phyloP scores from a whole-genome alignment of 2,113 vertebrate genomes.

The Callaeas wilsoni region DNA sequence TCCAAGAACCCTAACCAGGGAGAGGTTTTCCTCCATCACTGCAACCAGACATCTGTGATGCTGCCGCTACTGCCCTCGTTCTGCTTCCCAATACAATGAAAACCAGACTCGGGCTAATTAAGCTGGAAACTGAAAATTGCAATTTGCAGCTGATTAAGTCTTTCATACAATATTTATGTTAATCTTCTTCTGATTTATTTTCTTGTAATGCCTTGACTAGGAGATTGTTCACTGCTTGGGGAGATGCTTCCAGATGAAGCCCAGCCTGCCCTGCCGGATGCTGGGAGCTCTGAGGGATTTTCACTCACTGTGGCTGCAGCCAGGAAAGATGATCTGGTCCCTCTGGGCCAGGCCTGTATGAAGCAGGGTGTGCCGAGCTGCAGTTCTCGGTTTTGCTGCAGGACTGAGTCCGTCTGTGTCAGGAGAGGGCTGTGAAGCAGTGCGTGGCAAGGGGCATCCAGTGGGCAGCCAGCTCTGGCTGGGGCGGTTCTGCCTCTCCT shows the following conservation, averaged over 20 bases:
- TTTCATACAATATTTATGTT: conserved; percentile 25
- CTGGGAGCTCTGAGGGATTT: neutral
- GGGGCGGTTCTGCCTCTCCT: neutral
- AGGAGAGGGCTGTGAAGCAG: neutral
- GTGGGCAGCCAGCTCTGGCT: neutral
- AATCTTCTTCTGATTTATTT: conserved; percentile 13
- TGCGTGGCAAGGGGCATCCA: too few relatives aligned
- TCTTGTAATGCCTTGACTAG: neutral
- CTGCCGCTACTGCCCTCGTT: neutral
- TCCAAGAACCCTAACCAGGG: neutral
- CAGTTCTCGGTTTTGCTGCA: neutral
- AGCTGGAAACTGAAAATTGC: neutral
- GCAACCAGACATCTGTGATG: neutral
- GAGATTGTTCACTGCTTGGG: neutral
- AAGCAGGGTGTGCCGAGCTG: neutral
- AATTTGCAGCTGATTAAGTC: conserved; percentile 25
- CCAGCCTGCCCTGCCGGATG: neutral
- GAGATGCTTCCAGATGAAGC: neutral
- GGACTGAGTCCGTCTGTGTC: neutral
- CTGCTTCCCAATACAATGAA: neutral
- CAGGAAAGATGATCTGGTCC: neutral
- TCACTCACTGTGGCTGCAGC: neutral
- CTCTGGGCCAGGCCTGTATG: neutral
- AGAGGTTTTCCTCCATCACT: neutral
- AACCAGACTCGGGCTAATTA: neutral